Evolutionary conservation across 2,113 vertebrate genomes (phyloP), one percentile per base, ranked within the genome.

Genomic region (Brachypodius melanocephalos): DNA sequence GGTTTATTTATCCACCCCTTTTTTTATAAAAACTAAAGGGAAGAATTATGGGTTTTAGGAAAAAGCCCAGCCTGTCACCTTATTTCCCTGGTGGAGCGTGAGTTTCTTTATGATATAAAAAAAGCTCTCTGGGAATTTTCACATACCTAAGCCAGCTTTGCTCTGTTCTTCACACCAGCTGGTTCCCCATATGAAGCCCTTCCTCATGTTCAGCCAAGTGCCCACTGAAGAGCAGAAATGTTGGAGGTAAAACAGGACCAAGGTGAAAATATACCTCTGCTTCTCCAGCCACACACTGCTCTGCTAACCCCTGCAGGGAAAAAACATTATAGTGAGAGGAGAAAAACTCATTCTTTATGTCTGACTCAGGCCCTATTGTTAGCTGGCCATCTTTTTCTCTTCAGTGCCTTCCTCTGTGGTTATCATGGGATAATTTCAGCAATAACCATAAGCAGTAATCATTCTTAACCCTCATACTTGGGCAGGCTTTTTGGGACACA

Each of bases 121-220:
- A 69, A 79, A 55, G 4, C 3, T 76, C 4, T 59, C 11, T 4
- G 7, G 7, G 16, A 82, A 6, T 22, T 73, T 40, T 68, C 40
- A n/a, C 0, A 0, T 2, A 9, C 65, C 0, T 1, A 32, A 83
- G 10, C 9, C 62, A 72, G 28, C 11, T 77, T 65, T 12, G 4
- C 12, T 32, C 9, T 29, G 19, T 10, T 66, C 9, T 73, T 63
- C 45, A 15, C 0, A 3, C 6, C 52, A 73, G 12, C 45, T 93
- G 45, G 19, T 6, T 66, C 18, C 26, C 32, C 0, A 0, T 22
- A 4, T 59, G 66, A 69, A 75, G 4, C 19, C 3, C 20, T 78
- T 77, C 32, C 38, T 81, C 38, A 46, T 1, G 1, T 22, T 54
- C 26, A 74, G 43, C 21, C 40, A 45, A 62, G 42, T 5, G 1